Percentiles rank a stretch among this genome's conserved stretches.
Evolutionary conservation across 2,113 vertebrate genomes (phyloP).

Genomic region (Harpagus bidentatus): DNA sequence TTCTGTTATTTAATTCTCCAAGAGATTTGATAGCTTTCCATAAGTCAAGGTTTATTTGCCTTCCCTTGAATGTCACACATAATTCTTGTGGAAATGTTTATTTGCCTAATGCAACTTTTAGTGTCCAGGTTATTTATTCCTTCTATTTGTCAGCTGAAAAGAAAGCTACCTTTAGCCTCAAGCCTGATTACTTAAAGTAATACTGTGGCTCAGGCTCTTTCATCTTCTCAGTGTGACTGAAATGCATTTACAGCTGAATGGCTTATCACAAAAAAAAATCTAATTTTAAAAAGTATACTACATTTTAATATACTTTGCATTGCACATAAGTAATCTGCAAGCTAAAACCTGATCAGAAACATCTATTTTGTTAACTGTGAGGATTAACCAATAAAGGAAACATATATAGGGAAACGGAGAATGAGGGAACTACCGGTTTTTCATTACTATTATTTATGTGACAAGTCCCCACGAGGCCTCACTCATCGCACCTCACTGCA

Average conservation of each 20-base stretch:
- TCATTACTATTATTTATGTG: neutral
- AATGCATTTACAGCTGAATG: neutral
- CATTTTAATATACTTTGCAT: neutral
- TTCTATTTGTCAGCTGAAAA: constrained; percentile 72
- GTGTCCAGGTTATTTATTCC: constrained; percentile 77
- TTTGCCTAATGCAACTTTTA: constrained; percentile 83
- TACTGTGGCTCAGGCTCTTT: constrained; percentile 19
- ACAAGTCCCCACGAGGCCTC: rapidly evolving
- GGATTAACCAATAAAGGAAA: neutral
- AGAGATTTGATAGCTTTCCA: constrained; percentile 66
- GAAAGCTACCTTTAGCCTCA: constrained; percentile 64
- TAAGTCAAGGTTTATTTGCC: constrained; percentile 80
- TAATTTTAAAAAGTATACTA: constrained; percentile 29
- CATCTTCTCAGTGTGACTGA: constrained; percentile 23
- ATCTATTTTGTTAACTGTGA: neutral
- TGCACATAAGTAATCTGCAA: neutral
- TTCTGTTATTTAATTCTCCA: constrained; percentile 73
- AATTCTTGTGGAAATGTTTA: constrained; percentile 80
- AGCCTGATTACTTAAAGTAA: constrained; percentile 66
- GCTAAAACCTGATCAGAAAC: constrained; percentile 18
- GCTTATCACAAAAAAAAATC: constrained; percentile 17
- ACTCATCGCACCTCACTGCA: rapidly evolving
- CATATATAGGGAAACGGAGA: neutral
- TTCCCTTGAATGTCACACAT: constrained; percentile 72
- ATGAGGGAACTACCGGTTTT: neutral